Base-by-base conservation (phyloP, 2,113 vertebrate species). In the Ceuthmochares aereus region DNA sequence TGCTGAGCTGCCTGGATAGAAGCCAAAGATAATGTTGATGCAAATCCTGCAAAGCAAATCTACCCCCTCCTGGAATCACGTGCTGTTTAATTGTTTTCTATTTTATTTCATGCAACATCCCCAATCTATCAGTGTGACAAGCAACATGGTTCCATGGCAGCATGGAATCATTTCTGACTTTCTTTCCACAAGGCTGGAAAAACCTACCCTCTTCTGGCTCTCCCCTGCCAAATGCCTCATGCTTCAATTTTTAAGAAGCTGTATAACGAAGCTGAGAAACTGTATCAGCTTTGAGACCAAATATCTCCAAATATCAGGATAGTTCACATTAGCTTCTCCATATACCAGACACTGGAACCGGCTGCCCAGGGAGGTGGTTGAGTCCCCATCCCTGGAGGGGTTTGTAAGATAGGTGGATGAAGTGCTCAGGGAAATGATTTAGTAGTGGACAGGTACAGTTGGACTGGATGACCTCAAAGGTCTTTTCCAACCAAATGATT, bases 1-100 rank as follows among this genome's bases (percentile, higher is more conserved):
- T 93, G 88, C 90, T 87, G 77, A 92, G 73, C 88, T 0, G 7
- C 83, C 85, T 96, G 96, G 92, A 84, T 58, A 0, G 3, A 49
- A 87, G 93, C 96, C 96, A 96, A 96, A 62, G 80, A 84, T 94
- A 96, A 95, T 84, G 94, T 94, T 96, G 90, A 78, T 89, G 83
- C 58, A 89, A 92, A 87, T 72, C 62, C 83, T 86, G 75, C 68
- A 70, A 95, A 94, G 85, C 43, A 88, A 96, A 81, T 59, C 72
- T 78, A 26, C 92, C 85, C 82, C 90, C 73, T 87, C 92, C 83
- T 2, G 2, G 36, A 78, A 83, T 84, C 92, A 86, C 7, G 25
- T 95, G 95, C 69, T 5, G 0, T 64, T 84, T 86, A 93, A 96
- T 96, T 94, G 96, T 96, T 96, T 92, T 54, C n/a, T 59, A 20